These are phyloP conservation scores for Neria commutata DNA, from an alignment of 2,888 invertebrate genomes.

Conservation along the genomic window DNA sequence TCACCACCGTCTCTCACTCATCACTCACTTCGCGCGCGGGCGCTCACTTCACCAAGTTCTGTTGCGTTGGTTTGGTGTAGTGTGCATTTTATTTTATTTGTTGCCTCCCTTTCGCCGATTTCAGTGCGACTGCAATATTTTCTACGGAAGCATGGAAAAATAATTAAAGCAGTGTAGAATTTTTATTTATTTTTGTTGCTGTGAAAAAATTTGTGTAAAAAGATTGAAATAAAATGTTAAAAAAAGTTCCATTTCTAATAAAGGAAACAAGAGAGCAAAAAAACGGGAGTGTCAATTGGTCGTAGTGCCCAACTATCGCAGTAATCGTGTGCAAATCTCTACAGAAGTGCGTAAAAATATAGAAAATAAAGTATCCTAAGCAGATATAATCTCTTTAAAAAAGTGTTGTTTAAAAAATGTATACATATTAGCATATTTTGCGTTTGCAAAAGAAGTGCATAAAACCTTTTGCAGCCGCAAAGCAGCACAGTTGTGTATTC, in stretches of 20 bases:
- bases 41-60: background rate
- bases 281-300: no score
- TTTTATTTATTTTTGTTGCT: no score
- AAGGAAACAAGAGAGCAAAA: no score
- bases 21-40: background rate
- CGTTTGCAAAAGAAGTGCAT: background rate
- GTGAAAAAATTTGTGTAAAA: no score
- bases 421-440: background rate
- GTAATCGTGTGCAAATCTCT: background rate
- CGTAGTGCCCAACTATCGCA: no score
- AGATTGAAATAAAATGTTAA: no score
- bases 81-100: background rate
- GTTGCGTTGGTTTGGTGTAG: background rate
- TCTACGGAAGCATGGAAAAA: background rate
- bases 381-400: background rate
- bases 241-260: no score
- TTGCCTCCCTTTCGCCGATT: background rate
- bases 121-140: background rate
- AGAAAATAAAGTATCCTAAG: no score
- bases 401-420: background rate
- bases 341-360: background rate
- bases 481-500: no score
- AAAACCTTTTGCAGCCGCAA: no score
- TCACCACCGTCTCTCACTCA: background rate
- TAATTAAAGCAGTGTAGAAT: background rate